phyloP scores from a whole-genome alignment of 2,888 invertebrate species.

The Synergus gifuensis region DNA sequence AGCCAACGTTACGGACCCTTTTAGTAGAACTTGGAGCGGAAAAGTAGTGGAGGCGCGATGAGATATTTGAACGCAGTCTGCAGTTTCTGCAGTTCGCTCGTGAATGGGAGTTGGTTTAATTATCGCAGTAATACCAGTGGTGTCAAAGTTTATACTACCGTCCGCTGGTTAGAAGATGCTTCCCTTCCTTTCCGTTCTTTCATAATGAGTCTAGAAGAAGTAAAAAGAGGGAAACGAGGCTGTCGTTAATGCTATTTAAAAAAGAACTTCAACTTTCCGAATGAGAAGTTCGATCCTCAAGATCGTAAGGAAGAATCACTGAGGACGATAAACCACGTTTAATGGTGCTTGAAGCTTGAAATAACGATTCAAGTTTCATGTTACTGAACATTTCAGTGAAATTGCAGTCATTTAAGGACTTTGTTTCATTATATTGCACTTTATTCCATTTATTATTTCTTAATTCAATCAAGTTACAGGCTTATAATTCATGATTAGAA shows the following conservation, averaged over 20 bases:
- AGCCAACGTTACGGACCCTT: conserved; percentile 66
- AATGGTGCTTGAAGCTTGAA: background rate
- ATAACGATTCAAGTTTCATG: no score
- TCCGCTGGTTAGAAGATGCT: conserved; percentile 39
- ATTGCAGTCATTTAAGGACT: no score
- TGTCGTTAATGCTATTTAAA: conserved; percentile 29
- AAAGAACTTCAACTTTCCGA: conserved; percentile 11
- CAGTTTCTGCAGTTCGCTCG: conserved; percentile 55
- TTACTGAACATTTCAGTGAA: no score
- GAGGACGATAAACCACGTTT: background rate
- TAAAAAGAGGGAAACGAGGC: background rate
- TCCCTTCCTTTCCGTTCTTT: conserved; percentile 2
- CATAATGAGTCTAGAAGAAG: background rate
- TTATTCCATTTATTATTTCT: no score
- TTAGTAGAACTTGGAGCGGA: conserved; percentile 63
- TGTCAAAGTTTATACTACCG: conserved; percentile 58
- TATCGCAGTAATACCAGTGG: conserved; percentile 55
- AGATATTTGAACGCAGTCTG: conserved; percentile 58
- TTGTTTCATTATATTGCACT: no score
- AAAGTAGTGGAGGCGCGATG: conserved; percentile 59
- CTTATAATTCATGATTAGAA: background rate
- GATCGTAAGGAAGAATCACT: conserved; percentile 5
- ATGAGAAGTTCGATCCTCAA: conserved; percentile 13
- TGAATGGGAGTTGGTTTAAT: conserved; percentile 59
- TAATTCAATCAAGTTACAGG: no score